Evolutionary conservation across 2,113 vertebrate species (phyloP), one percentile per base, ranked within the genome.

Genomic region (Genyomyrus donnyi): DNA sequence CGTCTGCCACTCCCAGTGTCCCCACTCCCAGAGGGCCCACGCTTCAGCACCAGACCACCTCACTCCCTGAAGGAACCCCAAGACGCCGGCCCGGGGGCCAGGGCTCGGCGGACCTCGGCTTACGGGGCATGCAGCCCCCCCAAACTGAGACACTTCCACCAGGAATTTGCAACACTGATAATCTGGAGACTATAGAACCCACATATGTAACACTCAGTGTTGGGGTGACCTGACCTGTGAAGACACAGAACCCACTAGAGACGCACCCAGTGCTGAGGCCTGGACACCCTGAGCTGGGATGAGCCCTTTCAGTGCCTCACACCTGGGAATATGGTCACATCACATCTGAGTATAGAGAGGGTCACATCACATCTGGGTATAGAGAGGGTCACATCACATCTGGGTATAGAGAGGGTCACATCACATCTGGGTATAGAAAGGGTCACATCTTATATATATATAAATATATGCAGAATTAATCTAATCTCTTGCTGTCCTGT

Each of bases 1-100:
- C 62, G 87, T 83, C 88, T 94, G 94, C 90, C 62, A 85, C 80
- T 39, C 77, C 49, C 66, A 62, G 91, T 93, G 93, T 88, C 91
- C 42, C 5, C 70, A 46, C 11, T 9, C 66, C 13, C n/a, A 74
- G 62, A n/a, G n/a, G 24, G 13, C 48, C 85, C 4, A 52, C n/a
- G 13, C 10, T 0, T 6, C 85, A 56, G 27, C 50, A 13, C n/a
- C 31, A 87, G 49, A 87, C 15, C 21, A 24, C 21, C 21, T n/a
- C 24, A 5, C 35, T 21, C 45, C 39, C 83, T 46, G 45, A 85
- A 3, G 45, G 5, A 3, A 27, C 21, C 39, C 83, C 39, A 48
- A 48, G n/a, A 70, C 62, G 3, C n/a, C 39, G 42, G 7, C 21
- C 9, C 0, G 7, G 45, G 35, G 17, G 39, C 39, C 80, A 2